These are phyloP conservation scores for Cnemophilus loriae DNA, from an alignment of 2,113 vertebrate species.

Conservation along the genomic window DNA sequence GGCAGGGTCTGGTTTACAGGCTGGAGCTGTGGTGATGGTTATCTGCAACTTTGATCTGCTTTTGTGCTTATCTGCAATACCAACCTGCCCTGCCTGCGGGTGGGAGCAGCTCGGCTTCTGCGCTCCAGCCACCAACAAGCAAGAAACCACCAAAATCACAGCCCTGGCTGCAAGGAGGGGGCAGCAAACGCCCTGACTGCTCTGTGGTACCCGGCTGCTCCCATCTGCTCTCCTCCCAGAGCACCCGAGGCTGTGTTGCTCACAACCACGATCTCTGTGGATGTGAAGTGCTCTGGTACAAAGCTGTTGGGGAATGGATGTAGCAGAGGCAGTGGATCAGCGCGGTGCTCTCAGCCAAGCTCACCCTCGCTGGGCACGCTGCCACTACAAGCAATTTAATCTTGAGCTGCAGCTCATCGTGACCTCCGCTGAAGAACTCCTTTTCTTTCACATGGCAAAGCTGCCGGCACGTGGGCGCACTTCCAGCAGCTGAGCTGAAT, in stretches of 20 bases:
- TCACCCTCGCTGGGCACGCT: neutral
- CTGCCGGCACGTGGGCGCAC: neutral
- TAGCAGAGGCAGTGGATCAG: neutral
- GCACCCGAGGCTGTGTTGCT: neutral
- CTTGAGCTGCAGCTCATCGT: conserved; percentile 30
- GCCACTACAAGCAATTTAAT: conserved; percentile 57
- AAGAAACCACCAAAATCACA: neutral
- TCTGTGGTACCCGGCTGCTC: rapidly evolving
- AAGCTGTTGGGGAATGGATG: neutral
- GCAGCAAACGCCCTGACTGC: rapidly evolving
- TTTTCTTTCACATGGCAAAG: conserved; percentile 22
- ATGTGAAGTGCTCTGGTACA: no score
- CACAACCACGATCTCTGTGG: neutral
- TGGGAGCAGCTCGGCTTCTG: neutral
- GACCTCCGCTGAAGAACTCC: conserved; percentile 32
- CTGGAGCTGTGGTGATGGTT: neutral
- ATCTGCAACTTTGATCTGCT: neutral
- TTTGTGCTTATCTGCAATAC: neutral
- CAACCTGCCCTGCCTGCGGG: neutral
- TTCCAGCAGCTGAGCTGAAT: conserved; percentile 21
- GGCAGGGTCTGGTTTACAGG: neutral
- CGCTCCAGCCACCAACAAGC: neutral
- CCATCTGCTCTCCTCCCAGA: neutral
- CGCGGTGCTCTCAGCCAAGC: neutral
- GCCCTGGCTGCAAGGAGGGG: neutral